These are phyloP conservation scores for Diachasmimorpha longicaudata DNA, from an alignment of 1,140 invertebrate species.

Conservation along the genomic window DNA sequence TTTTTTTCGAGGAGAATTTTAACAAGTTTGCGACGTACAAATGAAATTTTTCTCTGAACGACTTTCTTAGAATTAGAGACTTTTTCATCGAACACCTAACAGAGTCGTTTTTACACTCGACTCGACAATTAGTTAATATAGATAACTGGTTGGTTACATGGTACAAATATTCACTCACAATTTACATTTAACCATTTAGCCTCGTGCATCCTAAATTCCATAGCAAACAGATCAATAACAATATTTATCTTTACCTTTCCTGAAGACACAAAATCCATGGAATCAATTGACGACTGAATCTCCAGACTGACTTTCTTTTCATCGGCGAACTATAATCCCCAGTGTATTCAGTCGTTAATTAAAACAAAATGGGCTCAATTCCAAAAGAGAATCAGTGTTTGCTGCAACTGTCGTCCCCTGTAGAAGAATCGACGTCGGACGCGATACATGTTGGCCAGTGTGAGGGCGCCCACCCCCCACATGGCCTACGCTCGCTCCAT, in stretches of 20 bases:
- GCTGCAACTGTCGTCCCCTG: constrained; percentile 56
- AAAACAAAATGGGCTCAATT: constrained; percentile 50
- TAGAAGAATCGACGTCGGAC: constrained; percentile 57
- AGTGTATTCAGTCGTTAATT: background rate
- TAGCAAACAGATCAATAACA: background rate
- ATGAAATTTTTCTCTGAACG: constrained; percentile 1
- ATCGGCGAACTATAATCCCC: background rate
- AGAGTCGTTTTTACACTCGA: background rate
- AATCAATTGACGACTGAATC: background rate
- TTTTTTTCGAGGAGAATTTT: background rate
- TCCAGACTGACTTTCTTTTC: background rate
- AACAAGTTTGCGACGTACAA: background rate
- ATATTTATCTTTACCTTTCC: background rate
- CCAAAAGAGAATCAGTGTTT: constrained; percentile 57
- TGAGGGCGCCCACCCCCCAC: constrained; percentile 62
- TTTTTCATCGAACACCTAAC: background rate
- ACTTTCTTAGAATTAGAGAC: background rate
- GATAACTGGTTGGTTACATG: background rate
- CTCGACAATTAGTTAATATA: background rate
- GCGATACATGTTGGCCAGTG: constrained; percentile 58
- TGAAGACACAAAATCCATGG: background rate
- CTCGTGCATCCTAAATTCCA: background rate
- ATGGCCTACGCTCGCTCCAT: constrained; percentile 62
- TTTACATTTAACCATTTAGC: background rate
- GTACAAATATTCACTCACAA: background rate